Evolutionary conservation across 2,797 vertebrate species (phyloP), one percentile per base, ranked within the genome.

Genomic region (Syngnathus acus): DNA sequence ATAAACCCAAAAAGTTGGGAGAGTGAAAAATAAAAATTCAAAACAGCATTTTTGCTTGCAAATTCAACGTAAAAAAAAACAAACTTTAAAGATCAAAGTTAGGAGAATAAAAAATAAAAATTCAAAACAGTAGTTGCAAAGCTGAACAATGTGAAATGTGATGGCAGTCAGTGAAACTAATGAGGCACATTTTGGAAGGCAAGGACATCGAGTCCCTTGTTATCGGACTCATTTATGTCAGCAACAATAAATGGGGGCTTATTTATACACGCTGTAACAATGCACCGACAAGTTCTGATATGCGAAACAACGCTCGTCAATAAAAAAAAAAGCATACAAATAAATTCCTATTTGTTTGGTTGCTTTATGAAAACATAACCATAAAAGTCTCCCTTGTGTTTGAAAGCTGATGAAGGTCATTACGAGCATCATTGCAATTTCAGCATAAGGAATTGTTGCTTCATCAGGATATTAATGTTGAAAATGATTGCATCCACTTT

Each of bases 111-210:
- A 62, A 16, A 32, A 32, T 32, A 32, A 4, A 11, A 61, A 5
- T 16, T 45, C n/a, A 62, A 45, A 61, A 45, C 39, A 62, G 21
- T n/a, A 9, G 14, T 45, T 45, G 42, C 21, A 45, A 13, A 26
- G 42, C 21, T 4, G 42, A 62, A 45, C 16, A 3, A 32, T 45
- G 21, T 26, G 6, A 32, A 47, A 62, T 11, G 45, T 23, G n/a
- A 6, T 43, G 39, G 42, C 14, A 9, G 42, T 45, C 11, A 26
- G 39, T 26, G 42, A 45, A 9, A 14, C 21, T 62, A 62, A 62
- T 62, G 42, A 62, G 60, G 60, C 60, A 45, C 60, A 47, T 62
- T 62, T 32, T 14, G 17, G 42, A 62, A 62, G 42, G 21, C 60
- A 26, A 26, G 60, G 60, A 62, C 60, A 45, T 58, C 5, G 21